Evolutionary conservation across 2,797 vertebrate genomes (phyloP).

Genomic region (Sarcoramphus papa): DNA sequence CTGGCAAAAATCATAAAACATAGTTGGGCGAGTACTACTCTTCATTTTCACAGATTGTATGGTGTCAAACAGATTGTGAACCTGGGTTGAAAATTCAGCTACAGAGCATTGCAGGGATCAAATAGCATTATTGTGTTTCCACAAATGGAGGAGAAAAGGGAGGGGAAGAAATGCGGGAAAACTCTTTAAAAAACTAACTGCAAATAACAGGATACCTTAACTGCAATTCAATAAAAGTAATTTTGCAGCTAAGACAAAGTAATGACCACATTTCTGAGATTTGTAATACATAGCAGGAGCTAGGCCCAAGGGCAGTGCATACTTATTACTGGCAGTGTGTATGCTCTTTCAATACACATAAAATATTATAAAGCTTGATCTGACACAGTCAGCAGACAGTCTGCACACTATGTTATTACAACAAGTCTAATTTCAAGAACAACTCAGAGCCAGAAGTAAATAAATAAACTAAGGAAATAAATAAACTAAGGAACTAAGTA

Average conservation of each 20-base stretch:
- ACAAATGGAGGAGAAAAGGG: not conserved
- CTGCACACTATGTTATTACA: not conserved
- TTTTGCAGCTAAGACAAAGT: constrained; percentile 39
- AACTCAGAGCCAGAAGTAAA: not conserved
- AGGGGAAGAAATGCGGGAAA: not conserved
- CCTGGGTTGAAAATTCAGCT: not conserved
- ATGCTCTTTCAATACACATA: not conserved
- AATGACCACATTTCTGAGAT: constrained; percentile 40
- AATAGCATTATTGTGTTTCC: not conserved
- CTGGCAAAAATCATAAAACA: not conserved
- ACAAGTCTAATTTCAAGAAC: constrained; percentile 5
- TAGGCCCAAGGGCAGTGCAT: not conserved
- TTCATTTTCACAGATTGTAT: not conserved
- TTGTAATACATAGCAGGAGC: not conserved
- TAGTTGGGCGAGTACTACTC: not conserved
- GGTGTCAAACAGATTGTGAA: not conserved
- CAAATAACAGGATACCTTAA: constrained; percentile 19
- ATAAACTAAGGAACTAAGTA: not conserved
- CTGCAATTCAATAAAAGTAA: constrained; percentile 41
- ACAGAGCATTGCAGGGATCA: not conserved
- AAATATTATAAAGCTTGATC: constrained; percentile 18
- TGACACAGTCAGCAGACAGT: constrained; percentile 9
- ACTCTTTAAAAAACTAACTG: not conserved
- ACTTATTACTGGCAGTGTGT: not conserved
- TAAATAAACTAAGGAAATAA: constrained; percentile 25